phyloP scores from a whole-genome alignment of 2,797 vertebrate genomes.

The Valencia hispanica region DNA sequence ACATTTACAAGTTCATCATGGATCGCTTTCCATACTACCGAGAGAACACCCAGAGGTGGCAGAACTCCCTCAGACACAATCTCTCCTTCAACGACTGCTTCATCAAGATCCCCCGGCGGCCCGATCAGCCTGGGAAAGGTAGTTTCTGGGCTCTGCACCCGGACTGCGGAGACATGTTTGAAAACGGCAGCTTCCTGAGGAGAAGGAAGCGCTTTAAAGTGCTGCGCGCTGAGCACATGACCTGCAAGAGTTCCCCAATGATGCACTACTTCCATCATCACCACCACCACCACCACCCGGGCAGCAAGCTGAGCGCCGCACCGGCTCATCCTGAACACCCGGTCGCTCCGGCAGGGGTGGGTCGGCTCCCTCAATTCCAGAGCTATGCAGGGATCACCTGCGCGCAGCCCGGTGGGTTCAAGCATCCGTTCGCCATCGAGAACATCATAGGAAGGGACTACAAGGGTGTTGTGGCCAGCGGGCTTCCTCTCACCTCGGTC shows the following conservation, averaged over 20 bases:
- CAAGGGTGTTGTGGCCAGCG: constrained; percentile 91
- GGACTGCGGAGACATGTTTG: constrained; percentile 96
- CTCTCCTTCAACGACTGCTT: constrained; percentile 96
- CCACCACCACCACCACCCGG: constrained; percentile 74
- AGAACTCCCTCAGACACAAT: constrained; percentile 93
- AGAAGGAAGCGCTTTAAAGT: constrained; percentile 95
- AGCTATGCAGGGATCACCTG: constrained; percentile 85
- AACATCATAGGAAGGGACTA: constrained; percentile 97
- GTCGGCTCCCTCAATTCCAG: constrained; percentile 89
- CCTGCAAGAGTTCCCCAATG: constrained; percentile 87
- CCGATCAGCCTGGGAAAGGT: constrained; percentile 92
- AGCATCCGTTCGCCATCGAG: constrained; percentile 97
- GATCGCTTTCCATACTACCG: constrained; percentile 94
- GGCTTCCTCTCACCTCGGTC: constrained; percentile 92
- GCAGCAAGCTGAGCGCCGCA: constrained; percentile 72
- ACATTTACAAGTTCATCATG: constrained; percentile 98
- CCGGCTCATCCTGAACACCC: constrained; percentile 82
- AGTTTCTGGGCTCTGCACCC: constrained; percentile 96
- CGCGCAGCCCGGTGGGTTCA: constrained; percentile 88
- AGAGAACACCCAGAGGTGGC: constrained; percentile 96
- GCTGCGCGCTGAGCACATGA: constrained; percentile 81
- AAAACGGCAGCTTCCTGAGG: constrained; percentile 93
- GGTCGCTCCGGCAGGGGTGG: constrained; percentile 81
- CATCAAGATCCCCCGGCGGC: constrained; percentile 93
- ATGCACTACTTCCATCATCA: constrained; percentile 91